phyloP scores from a whole-genome alignment of 2,113 vertebrate genomes.

The Myotis yumanensis region DNA sequence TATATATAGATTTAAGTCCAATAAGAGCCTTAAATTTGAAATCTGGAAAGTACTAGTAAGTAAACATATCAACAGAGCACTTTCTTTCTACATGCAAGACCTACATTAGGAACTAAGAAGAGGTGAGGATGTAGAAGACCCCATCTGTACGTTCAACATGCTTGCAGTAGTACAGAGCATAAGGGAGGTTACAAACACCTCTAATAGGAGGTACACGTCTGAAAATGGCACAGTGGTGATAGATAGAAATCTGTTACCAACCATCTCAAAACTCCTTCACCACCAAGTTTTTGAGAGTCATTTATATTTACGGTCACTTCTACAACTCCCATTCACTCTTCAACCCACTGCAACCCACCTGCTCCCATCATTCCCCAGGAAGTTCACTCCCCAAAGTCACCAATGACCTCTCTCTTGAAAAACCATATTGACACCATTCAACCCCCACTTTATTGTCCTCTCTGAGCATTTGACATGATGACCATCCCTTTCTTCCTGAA shows the following conservation, averaged over 20 bases:
- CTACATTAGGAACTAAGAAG: background rate
- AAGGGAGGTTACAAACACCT: background rate
- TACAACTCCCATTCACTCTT: background rate
- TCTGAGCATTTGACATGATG: background rate
- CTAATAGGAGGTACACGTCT: background rate
- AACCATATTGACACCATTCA: background rate
- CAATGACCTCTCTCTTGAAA: background rate
- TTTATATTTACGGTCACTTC: background rate
- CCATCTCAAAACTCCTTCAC: background rate
- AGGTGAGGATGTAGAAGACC: background rate
- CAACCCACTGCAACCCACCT: background rate
- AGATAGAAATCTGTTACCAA: background rate
- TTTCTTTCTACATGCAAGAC: background rate
- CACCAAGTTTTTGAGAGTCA: background rate
- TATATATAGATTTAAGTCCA: background rate
- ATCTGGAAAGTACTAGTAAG: background rate
- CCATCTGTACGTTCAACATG: background rate
- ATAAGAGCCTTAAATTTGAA: background rate
- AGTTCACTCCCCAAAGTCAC: background rate
- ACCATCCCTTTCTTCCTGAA: background rate
- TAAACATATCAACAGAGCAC: background rate
- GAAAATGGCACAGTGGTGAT: background rate
- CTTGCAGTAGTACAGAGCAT: background rate
- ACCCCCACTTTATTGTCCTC: background rate
- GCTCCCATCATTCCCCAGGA: background rate